phyloP scores from a whole-genome alignment of 2,888 invertebrate species.

The Petrophora chlorosata region DNA sequence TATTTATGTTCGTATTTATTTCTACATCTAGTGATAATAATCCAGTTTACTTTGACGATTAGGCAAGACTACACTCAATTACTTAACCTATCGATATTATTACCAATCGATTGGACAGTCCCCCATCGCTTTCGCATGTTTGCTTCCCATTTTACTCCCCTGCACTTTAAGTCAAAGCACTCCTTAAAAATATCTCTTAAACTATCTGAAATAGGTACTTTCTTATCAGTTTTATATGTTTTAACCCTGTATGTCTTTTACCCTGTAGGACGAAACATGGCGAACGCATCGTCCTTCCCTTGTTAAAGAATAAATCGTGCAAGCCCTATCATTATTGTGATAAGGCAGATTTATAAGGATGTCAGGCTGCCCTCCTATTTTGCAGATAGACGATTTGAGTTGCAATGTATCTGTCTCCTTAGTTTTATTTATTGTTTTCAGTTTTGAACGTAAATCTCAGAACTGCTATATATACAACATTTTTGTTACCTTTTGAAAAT shows the following conservation, averaged over 20 bases:
- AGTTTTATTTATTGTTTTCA: constrained; percentile 28
- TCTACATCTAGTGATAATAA: no score
- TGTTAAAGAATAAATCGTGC: constrained; percentile 55
- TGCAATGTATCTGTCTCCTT: constrained; percentile 30
- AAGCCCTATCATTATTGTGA: constrained; percentile 47
- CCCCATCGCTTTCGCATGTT: constrained; percentile 63
- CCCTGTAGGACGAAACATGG: constrained; percentile 63
- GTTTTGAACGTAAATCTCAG: constrained; percentile 22
- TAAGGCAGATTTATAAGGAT: constrained; percentile 62
- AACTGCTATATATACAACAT: not conserved
- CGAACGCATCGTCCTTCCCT: constrained; percentile 46
- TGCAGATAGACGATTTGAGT: constrained; percentile 32
- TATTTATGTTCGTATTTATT: not conserved
- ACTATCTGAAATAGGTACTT: constrained; percentile 59
- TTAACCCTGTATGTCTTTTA: constrained; percentile 60
- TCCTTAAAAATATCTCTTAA: constrained; percentile 54
- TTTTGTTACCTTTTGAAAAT: not conserved
- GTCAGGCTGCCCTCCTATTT: constrained; percentile 42
- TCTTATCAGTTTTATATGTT: constrained; percentile 78
- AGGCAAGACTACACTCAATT: constrained; percentile 42
- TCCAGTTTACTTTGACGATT: no score
- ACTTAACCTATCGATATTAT: constrained; percentile 47
- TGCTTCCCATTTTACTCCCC: constrained; percentile 55
- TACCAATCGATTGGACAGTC: constrained; percentile 46
- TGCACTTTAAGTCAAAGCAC: constrained; percentile 44